Evolutionary conservation across 1,140 invertebrate species (phyloP).

Genomic region (Papilio xuthus): DNA sequence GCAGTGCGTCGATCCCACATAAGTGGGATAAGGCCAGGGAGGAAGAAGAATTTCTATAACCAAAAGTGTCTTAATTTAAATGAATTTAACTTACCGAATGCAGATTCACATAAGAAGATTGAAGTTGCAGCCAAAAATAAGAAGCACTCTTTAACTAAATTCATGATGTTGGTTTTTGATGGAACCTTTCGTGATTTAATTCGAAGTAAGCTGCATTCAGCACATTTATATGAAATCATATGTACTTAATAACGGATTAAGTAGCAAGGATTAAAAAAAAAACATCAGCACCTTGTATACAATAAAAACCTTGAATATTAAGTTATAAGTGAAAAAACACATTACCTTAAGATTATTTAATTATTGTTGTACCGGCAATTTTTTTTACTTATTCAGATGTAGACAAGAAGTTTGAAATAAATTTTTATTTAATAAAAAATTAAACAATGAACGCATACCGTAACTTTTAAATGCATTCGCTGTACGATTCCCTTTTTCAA

Average conservation of each 20-base stretch:
- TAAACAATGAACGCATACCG: too few relatives aligned
- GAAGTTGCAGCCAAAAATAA: not conserved
- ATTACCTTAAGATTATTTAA: constrained; percentile 18
- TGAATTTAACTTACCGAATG: constrained; percentile 33
- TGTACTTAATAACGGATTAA: not conserved
- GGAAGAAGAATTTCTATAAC: not conserved
- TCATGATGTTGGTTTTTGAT: not conserved
- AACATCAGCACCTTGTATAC: not conserved
- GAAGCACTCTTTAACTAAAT: not conserved
- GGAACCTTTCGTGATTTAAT: not conserved
- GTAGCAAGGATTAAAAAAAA: not conserved
- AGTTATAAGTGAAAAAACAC: not conserved
- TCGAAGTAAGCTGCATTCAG: not conserved
- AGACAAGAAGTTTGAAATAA: too few relatives aligned
- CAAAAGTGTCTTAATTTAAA: not conserved
- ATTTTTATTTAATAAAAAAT: too few relatives aligned
- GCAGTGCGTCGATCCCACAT: too few relatives aligned
- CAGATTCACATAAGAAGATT: constrained; percentile 39
- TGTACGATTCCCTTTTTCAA: too few relatives aligned
- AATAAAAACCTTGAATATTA: constrained; percentile 25
- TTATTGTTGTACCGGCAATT: constrained; percentile 18
- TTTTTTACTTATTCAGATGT: too few relatives aligned
- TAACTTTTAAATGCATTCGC: too few relatives aligned
- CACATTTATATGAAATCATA: constrained; percentile 10
- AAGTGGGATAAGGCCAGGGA: too few relatives aligned